Evolutionary conservation across 2,888 invertebrate genomes (phyloP).

Genomic region (Dasysyrphus tricinctus): DNA sequence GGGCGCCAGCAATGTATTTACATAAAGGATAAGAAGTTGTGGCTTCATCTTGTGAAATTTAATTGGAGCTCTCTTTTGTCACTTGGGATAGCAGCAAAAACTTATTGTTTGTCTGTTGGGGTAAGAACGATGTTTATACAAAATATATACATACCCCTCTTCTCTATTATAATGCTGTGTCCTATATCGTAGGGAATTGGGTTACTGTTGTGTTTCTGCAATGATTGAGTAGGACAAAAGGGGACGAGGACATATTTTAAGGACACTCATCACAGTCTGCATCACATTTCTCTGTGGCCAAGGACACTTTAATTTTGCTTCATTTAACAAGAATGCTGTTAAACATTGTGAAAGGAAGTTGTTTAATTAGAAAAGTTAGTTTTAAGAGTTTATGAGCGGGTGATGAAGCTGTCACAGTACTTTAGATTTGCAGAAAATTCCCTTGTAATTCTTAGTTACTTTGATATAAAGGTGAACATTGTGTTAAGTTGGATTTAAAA

Average conservation of each 20-base stretch:
- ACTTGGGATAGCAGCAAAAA: slow-evolving; percentile 34
- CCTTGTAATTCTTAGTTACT: background rate
- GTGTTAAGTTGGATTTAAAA: background rate
- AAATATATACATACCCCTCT: background rate
- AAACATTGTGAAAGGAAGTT: slow-evolving; percentile 64
- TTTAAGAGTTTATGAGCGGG: slow-evolving; percentile 49
- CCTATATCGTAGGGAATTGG: slow-evolving; percentile 26
- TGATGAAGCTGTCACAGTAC: slow-evolving; percentile 30
- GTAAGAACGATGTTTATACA: slow-evolving; percentile 22
- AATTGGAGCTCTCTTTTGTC: slow-evolving; percentile 40
- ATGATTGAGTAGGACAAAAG: slow-evolving; percentile 49
- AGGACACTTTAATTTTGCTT: slow-evolving; percentile 59
- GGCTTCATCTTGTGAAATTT: slow-evolving; percentile 59
- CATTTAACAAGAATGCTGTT: slow-evolving; percentile 61
- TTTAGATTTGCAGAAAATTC: background rate
- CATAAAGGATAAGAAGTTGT: slow-evolving; percentile 60
- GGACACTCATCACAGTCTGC: slow-evolving; percentile 36
- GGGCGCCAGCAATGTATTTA: slow-evolving; percentile 34
- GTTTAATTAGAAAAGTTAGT: slow-evolving; percentile 72
- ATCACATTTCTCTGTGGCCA: slow-evolving; percentile 61
- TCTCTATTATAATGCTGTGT: background rate
- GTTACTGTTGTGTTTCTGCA: slow-evolving; percentile 33
- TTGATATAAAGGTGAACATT: background rate
- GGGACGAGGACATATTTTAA: slow-evolving; percentile 22
- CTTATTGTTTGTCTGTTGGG: slow-evolving; percentile 13